Conservation (phyloP, 2,797 vertebrate genomes). For the Sarcoramphus papa region DNA sequence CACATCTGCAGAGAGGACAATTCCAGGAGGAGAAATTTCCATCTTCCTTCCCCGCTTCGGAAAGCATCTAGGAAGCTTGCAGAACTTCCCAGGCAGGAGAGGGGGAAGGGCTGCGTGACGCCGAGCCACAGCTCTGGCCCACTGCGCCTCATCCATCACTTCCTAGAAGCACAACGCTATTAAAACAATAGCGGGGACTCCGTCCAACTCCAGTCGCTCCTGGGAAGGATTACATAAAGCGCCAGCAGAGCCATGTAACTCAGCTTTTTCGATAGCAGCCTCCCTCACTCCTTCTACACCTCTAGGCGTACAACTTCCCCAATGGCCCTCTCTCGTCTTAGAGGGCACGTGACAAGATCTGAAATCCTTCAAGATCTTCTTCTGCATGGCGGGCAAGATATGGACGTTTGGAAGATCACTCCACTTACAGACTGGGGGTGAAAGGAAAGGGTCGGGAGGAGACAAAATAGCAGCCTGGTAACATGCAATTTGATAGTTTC, state of each 20-base stretch:
- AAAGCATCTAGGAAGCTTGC: background rate
- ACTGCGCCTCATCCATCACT: background rate
- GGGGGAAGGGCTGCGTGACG: background rate
- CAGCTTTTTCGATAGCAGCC: background rate
- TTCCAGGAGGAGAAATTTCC: background rate
- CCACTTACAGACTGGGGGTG: background rate
- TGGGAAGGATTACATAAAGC: background rate
- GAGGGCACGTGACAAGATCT: background rate
- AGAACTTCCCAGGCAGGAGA: background rate
- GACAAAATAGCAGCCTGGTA: background rate
- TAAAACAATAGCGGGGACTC: constrained; percentile 20
- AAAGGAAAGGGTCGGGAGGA: background rate
- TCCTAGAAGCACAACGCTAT: constrained; percentile 15
- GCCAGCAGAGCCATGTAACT: background rate
- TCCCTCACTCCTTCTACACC: background rate
- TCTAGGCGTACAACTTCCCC: background rate
- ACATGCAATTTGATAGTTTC: background rate
- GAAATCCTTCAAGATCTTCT: background rate
- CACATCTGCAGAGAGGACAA: background rate
- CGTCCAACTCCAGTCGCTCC: background rate
- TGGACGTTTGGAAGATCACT: fast-evolving
- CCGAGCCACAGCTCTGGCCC: background rate
- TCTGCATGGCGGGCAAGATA: background rate
- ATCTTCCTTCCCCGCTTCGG: background rate
- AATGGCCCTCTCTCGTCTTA: background rate